Conservation (phyloP, 2,797 vertebrate species). For the Sphenodon punctatus region DNA sequence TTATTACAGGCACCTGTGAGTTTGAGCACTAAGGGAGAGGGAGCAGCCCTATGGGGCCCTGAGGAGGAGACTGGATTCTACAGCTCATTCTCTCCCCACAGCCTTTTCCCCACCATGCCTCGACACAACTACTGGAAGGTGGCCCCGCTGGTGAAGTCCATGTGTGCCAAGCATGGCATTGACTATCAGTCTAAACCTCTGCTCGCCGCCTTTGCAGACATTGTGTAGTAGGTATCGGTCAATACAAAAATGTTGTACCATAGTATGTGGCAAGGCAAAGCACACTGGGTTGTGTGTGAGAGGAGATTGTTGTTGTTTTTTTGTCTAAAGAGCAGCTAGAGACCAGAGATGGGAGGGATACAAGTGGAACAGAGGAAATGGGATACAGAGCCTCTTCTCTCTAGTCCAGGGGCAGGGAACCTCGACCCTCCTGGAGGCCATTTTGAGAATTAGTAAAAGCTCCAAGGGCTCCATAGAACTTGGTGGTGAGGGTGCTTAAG, state of each 20-base stretch:
- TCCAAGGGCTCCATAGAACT: too few species aligned
- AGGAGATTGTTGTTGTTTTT: background rate
- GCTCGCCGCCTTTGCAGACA: constrained; percentile 75
- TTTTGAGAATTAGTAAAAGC: too few species aligned
- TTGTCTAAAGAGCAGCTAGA: background rate
- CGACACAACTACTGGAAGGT: constrained; percentile 79
- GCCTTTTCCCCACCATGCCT: constrained; percentile 80
- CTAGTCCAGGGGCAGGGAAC: too few species aligned
- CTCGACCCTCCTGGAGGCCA: too few species aligned
- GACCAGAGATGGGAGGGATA: background rate
- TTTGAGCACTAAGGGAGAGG: accelerated
- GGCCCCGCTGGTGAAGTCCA: constrained; percentile 75
- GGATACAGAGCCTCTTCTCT: background rate
- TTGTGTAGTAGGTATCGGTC: constrained; percentile 69
- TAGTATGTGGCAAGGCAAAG: background rate
- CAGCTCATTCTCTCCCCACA: constrained; percentile 17
- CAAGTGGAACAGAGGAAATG: too few species aligned
- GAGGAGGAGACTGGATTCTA: accelerated
- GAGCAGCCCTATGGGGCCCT: accelerated
- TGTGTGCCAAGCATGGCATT: constrained; percentile 75
- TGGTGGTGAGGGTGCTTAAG: too few species aligned
- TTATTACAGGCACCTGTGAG: background rate
- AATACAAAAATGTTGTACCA: accelerated
- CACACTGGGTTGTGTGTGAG: background rate
- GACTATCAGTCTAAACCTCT: constrained; percentile 76